Base-by-base conservation (phyloP, 2,888 invertebrate genomes). In the Odontomyia ornata region DNA sequence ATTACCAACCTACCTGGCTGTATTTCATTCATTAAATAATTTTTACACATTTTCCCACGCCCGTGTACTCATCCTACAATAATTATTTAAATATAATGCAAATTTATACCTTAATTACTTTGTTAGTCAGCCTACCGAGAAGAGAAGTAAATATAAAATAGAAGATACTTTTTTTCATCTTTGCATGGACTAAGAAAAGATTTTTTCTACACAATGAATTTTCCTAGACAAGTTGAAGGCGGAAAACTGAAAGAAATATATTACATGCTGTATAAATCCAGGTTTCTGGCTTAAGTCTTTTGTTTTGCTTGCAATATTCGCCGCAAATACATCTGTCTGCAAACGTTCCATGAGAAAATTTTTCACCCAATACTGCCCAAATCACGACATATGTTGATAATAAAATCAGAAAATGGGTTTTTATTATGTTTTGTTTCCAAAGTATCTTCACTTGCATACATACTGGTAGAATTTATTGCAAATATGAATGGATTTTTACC, bases 241-340 rank as follows among this genome's bases (percentile, higher is more conserved):
- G 36, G 9, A 3, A 36, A 9, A 36, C 3, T 5, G 36, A 36
- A 3, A 36, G 36, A 62, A 65, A 65, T 65, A 65, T 15, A 65
- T 65, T 65, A 36, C 65, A 65, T 65, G 65, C n/a, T 9, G 15
- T 27, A 65, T 65, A 65, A 65, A 65, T 65, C 18, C 65, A 65
- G 65, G 65, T 65, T 65, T 65, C 30, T 65, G 65, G 65, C 65
- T 65, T 65, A 36, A 65, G 36, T 65, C 65, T 65, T 65, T 65
- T 36, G 65, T 65, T 65, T 64, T 30, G 15, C 30, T 28, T 64
- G 18, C 30, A 3, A 36, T 36, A 5, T 13, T 62, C 62, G 11
- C 28, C 9, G 62, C 28, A 25, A 3, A 9, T 27, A 62, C 62
- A 27, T 23, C 52, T 52, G 52, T 4, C 15, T 2, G 18, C 2